Evolutionary conservation across 2,888 invertebrate species (phyloP), one percentile per base, ranked within the genome.

Genomic region (Papilio demoleus): DNA sequence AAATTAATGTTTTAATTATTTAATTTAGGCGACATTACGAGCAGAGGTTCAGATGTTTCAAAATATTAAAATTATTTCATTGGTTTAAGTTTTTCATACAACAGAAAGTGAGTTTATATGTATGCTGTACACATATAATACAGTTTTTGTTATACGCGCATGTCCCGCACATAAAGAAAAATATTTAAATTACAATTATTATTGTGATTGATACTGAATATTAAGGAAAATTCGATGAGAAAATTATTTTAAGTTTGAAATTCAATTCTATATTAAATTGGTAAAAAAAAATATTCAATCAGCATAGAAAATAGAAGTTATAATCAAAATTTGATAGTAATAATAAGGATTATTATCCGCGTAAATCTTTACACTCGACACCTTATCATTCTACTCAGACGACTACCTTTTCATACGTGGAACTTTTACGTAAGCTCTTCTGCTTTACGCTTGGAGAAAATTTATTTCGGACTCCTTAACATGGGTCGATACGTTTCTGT

Each of bases 341-440:
- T 4, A 4, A 14, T 0, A 40, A 40, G 14, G 2, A 3, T 4
- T 17, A 42, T 2, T 31, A n/a, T 60, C 56, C 71, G 12, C 17
- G 2, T 4, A 9, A 45, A 53, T 65, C 73, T 75, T 65, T 31
- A 75, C 2, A 72, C 73, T 81, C 61, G 70, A 38, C n/a, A 72
- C 74, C 75, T 72, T 80, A 77, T 79, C 73, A 73, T 47, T 47
- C 31, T 53, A 40, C 45, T 40, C 62, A 47, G 61, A 56, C 65
- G 61, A 61, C 69, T 75, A 76, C 81, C 82, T 85, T 79, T 81
- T 82, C 82, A 85, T 87, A 90, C 89, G 91, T 91, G 90, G 88
- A 89, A 86, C 88, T 90, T 91, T 91, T 91, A 90, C 88, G 88
- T 88, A 86, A 90, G 82, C 81, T 79, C 76, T 71, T 76, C 80